phyloP scores from a whole-genome alignment of 2,797 vertebrate genomes.

The Pangasius macronema region DNA sequence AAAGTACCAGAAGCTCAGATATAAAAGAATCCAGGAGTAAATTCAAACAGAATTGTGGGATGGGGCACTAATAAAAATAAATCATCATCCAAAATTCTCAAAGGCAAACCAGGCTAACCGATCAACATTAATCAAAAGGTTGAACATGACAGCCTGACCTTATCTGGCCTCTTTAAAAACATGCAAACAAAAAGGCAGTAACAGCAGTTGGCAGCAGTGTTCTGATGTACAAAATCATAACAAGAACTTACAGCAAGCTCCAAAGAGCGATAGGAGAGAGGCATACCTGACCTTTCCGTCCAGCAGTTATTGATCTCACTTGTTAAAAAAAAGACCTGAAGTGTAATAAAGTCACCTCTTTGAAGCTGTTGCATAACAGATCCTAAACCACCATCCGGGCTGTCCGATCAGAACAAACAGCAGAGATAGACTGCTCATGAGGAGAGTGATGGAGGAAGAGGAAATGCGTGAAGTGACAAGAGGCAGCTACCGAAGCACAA shows the following conservation, averaged over 20 bases:
- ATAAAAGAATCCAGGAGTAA: background rate
- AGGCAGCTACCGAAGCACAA: background rate
- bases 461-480: background rate
- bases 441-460: slow-evolving; percentile 4
- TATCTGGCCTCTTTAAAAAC: slow-evolving; percentile 14
- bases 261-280: background rate
- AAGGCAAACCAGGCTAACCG: background rate
- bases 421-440: background rate
- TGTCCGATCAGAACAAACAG: background rate
- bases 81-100: background rate
- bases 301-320: background rate
- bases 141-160: slow-evolving; percentile 20
- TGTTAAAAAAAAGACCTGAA: slow-evolving; percentile 23
- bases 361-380: background rate
- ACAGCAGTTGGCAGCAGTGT: background rate
- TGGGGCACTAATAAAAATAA: background rate
- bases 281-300: slow-evolving; percentile 12
- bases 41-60: background rate
- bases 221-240: slow-evolving; percentile 13
- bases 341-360: slow-evolving; percentile 13
- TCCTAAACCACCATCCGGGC: background rate
- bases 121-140: slow-evolving; percentile 21
- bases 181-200: slow-evolving; percentile 14
- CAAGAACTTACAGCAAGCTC: background rate
- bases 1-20: background rate